Conservation (phyloP, 2,113 vertebrate species). For the Cacatua alba region DNA sequence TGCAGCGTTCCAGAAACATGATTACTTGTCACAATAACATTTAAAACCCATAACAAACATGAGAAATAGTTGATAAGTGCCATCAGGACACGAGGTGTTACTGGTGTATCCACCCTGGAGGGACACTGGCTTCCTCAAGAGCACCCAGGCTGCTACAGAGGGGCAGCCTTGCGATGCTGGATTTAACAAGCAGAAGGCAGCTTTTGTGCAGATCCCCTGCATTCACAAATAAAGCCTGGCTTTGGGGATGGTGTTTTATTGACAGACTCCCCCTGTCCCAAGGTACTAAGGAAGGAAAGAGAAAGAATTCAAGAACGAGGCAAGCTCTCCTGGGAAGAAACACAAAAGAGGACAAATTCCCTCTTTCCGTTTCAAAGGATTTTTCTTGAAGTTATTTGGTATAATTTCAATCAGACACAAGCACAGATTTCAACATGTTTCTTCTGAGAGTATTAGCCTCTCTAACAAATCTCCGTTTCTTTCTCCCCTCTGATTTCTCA, state of each 20-base stretch:
- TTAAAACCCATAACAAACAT: neutral
- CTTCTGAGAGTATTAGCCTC: slow-evolving; percentile 1
- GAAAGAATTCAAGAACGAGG: neutral
- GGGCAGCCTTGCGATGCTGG: neutral
- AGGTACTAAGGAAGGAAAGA: neutral
- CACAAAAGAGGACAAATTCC: slow-evolving; percentile 16
- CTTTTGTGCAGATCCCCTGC: neutral
- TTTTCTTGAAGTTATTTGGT: slow-evolving; percentile 30
- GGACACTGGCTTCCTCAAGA: neutral
- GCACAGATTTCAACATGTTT: neutral
- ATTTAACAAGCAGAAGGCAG: neutral
- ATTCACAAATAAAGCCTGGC: neutral
- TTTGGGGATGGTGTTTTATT: neutral
- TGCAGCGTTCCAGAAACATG: neutral
- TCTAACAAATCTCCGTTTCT: neutral
- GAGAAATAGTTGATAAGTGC: neutral
- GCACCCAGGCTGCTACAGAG: neutral
- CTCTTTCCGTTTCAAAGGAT: neutral
- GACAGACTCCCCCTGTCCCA: neutral
- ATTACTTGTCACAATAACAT: neutral
- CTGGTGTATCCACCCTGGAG: neutral
- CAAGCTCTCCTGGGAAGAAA: neutral
- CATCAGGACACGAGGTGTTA: fast-evolving
- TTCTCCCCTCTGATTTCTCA: neutral
- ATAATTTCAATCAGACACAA: neutral